Conservation (phyloP, 2,113 vertebrate genomes). For the Cyanocitta stelleri region DNA sequence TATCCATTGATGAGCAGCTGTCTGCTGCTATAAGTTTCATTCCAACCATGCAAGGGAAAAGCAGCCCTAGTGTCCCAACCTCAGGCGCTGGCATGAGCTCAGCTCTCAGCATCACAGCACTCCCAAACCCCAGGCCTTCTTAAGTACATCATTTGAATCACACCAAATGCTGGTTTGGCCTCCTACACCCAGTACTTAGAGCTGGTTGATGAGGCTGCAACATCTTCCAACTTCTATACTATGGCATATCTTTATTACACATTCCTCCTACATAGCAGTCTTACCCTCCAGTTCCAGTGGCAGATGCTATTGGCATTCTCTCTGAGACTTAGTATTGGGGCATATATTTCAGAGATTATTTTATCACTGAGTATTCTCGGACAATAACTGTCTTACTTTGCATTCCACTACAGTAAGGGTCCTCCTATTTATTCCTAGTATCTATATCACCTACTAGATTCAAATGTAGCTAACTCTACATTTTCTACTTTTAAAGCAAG, state of each 20-base stretch:
- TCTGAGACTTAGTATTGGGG: not conserved
- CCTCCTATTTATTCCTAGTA: not conserved
- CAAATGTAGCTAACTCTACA: not conserved
- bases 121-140: not conserved
- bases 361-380: not conserved
- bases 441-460: not conserved
- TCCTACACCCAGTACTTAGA: not conserved
- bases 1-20: not conserved
- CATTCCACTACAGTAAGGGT: not conserved
- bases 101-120: not conserved
- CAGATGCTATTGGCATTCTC: not conserved
- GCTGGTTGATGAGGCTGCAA: not conserved
- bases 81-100: not conserved
- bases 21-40: not conserved
- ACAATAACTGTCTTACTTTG: not conserved
- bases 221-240: not conserved
- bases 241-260: not conserved
- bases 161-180: not conserved
- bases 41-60: not conserved
- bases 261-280: not conserved
- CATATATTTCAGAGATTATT: not conserved
- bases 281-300: slow-evolving; percentile 11
- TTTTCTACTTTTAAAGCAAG: not conserved
- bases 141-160: not conserved
- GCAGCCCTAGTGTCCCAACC: not conserved